phyloP scores from a whole-genome alignment of 2,888 invertebrate species.

The Orchesella flavescens region DNA sequence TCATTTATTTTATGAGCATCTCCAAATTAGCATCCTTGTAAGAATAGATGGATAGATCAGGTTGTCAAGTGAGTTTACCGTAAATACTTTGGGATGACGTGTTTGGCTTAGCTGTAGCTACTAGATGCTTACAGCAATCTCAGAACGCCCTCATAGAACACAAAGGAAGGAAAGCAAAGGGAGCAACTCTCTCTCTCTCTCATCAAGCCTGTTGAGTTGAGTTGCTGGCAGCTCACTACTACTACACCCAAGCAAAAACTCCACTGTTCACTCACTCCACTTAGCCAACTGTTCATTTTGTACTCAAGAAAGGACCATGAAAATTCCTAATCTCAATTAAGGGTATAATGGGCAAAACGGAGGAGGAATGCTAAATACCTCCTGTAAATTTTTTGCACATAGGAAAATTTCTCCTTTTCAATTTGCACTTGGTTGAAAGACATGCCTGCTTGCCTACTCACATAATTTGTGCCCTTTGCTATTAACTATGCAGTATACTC shows the following conservation, averaged over 20 bases:
- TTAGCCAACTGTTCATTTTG: background rate
- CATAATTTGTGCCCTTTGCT: too few relatives aligned
- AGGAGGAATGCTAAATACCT: conserved; percentile 31
- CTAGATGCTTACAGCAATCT: too few relatives aligned
- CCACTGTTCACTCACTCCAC: background rate
- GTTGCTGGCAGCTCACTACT: too few relatives aligned
- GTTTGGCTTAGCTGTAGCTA: background rate
- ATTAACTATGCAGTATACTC: too few relatives aligned
- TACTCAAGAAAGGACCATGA: background rate
- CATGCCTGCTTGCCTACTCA: too few relatives aligned
- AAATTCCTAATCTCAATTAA: conserved; percentile 34
- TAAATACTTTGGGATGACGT: conserved; percentile 11
- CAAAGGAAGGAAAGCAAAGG: too few relatives aligned
- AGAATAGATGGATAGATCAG: conserved; percentile 7
- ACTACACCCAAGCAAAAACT: too few relatives aligned
- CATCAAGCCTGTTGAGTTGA: conserved; percentile 46
- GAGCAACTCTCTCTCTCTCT: too few relatives aligned
- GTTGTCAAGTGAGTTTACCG: conserved; percentile 25
- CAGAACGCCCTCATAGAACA: too few relatives aligned
- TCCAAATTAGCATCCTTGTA: conserved; percentile 26
- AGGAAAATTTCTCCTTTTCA: too few relatives aligned
- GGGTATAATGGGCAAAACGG: conserved; percentile 26
- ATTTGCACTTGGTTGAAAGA: too few relatives aligned
- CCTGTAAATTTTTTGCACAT: too few relatives aligned
- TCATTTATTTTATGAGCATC: conserved; percentile 24